phyloP scores from a whole-genome alignment of 2,113 vertebrate species.

The Phalacrocorax carbo region DNA sequence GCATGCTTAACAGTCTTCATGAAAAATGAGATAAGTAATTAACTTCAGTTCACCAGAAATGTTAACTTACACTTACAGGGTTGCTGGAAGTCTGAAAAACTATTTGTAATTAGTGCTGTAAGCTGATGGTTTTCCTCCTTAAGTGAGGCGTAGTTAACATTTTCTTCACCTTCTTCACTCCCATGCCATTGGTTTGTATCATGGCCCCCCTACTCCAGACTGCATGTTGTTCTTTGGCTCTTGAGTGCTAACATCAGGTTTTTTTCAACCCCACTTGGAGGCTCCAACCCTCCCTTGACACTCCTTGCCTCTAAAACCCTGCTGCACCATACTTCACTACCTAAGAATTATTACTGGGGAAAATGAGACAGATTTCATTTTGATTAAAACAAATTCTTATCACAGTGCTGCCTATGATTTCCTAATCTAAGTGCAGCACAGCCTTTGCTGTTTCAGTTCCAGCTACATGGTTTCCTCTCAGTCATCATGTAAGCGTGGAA shows the following conservation, averaged over 20 bases:
- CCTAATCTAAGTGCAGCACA: not conserved
- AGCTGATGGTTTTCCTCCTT: not conserved
- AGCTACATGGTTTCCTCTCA: not conserved
- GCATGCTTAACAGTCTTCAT: not conserved
- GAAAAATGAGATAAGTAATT: not conserved
- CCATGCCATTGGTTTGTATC: not conserved
- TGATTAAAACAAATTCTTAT: not conserved
- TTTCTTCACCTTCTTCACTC: not conserved
- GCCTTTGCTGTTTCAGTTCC: not conserved
- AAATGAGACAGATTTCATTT: not conserved
- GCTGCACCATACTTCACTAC: not conserved
- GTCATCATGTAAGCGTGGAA: not conserved
- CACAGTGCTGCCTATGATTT: not conserved
- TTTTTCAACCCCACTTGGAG: not conserved
- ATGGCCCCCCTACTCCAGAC: not conserved
- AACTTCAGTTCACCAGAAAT: not conserved
- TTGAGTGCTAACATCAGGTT: not conserved
- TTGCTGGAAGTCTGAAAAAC: not conserved
- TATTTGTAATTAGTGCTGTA: not conserved
- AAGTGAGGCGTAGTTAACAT: not conserved
- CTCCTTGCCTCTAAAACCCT: not conserved
- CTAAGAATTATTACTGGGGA: not conserved
- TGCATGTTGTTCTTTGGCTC: not conserved
- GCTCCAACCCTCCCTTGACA: not conserved
- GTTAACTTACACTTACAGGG: not conserved